A percentile compares a stretch with the other conserved stretches of the same genome.
phyloP scores from a whole-genome alignment of 2,113 vertebrate genomes.

The Scolopax mira region DNA sequence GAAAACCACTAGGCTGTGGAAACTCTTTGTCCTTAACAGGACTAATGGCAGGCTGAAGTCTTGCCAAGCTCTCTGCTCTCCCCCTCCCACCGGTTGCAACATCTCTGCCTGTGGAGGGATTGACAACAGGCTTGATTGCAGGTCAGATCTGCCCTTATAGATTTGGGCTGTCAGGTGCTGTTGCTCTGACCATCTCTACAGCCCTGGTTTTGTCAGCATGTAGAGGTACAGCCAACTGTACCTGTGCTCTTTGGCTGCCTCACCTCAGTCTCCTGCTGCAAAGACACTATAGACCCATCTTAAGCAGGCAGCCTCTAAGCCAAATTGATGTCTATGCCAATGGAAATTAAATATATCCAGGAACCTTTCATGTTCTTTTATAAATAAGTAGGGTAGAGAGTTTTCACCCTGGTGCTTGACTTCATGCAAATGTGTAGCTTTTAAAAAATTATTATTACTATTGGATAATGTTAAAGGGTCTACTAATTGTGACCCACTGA shows the following conservation, averaged over 20 bases:
- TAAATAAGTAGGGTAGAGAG: too few relatives aligned
- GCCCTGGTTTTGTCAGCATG: not conserved
- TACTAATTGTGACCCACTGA: not conserved
- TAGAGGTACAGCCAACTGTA: not conserved
- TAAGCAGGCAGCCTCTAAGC: not conserved
- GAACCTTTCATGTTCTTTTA: rapidly evolving
- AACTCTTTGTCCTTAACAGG: conserved; percentile 14
- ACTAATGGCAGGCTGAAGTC: not conserved
- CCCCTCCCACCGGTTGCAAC: not conserved
- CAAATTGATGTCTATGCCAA: not conserved
- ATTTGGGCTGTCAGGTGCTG: rapidly evolving
- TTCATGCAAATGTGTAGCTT: rapidly evolving
- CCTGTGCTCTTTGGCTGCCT: not conserved
- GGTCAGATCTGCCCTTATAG: not conserved
- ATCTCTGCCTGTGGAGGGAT: not conserved
- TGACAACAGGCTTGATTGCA: not conserved
- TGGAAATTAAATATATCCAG: not conserved
- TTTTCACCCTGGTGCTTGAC: not conserved
- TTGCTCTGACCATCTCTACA: not conserved
- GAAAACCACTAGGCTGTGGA: conserved; percentile 7
- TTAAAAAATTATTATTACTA: not conserved
- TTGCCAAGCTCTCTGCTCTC: not conserved
- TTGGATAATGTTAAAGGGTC: not conserved
- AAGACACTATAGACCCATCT: not conserved
- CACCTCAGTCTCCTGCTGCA: not conserved